A percentile compares a stretch with the other conserved stretches of the same genome.
phyloP scores from a whole-genome alignment of 2,113 vertebrate species.

The rabbit (Oryctolagus cuniculus) region mOryCun1.1 NC_091453.1:96452001-96452500 shows the following conservation, averaged over 20 bases:
- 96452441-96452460: background rate
- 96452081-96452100: too few relatives aligned
- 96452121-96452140: too few relatives aligned
- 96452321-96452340: background rate
- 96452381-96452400: background rate
- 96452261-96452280: background rate
- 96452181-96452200: too few relatives aligned
- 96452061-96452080: too few relatives aligned
- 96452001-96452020: too few relatives aligned
- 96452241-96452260: background rate
- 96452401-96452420: background rate
- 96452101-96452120: too few relatives aligned
- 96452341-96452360: background rate
- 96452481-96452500: background rate
- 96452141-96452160: too few relatives aligned
- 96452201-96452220: too few relatives aligned
- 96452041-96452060: too few relatives aligned
- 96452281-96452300: conserved; percentile 17
- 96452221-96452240: too few relatives aligned
- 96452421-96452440: background rate
- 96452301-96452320: background rate
- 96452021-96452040: too few relatives aligned
- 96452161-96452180: too few relatives aligned
- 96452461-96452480: background rate
- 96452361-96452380: conserved; percentile 1